Conservation (phyloP, 1,140 invertebrate genomes). For the Bombus ignitus region DNA sequence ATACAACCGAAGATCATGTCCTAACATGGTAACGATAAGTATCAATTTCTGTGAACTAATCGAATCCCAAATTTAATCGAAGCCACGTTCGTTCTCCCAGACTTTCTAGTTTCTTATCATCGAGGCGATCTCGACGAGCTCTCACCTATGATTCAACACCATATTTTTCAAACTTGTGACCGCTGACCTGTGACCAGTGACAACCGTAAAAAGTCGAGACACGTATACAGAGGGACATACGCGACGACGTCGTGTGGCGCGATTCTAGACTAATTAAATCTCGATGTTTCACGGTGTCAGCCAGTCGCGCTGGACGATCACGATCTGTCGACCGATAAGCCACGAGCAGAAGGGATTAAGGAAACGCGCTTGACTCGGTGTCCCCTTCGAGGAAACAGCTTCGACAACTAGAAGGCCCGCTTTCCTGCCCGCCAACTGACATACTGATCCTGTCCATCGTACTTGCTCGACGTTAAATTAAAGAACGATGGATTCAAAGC, state of each 20-base stretch:
- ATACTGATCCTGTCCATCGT: neutral
- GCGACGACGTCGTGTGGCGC: slow-evolving; percentile 33
- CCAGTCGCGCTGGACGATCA: slow-evolving; percentile 36
- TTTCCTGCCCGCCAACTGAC: neutral
- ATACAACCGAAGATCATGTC: neutral
- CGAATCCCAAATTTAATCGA: slow-evolving; percentile 30
- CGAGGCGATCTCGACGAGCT: neutral
- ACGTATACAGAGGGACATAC: neutral
- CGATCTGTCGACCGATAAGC: slow-evolving; percentile 55
- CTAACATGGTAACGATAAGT: neutral
- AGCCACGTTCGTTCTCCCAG: neutral
- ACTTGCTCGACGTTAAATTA: neutral
- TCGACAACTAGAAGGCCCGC: slow-evolving; percentile 17
- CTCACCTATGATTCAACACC: neutral
- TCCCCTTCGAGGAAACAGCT: slow-evolving; percentile 15
- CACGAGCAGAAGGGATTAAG: slow-evolving; percentile 45
- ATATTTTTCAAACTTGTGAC: neutral
- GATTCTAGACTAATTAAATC: slow-evolving; percentile 54
- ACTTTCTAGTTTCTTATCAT: neutral
- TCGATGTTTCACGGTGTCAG: slow-evolving; percentile 55
- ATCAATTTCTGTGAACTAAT: neutral
- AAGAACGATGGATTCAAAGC: neutral
- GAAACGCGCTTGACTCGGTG: slow-evolving; percentile 31
- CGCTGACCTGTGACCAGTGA: neutral
- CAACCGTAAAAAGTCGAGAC: neutral